These are phyloP conservation scores for Microplitis deprimator DNA, from an alignment of 2,888 invertebrate species.

Conservation along the genomic window DNA sequence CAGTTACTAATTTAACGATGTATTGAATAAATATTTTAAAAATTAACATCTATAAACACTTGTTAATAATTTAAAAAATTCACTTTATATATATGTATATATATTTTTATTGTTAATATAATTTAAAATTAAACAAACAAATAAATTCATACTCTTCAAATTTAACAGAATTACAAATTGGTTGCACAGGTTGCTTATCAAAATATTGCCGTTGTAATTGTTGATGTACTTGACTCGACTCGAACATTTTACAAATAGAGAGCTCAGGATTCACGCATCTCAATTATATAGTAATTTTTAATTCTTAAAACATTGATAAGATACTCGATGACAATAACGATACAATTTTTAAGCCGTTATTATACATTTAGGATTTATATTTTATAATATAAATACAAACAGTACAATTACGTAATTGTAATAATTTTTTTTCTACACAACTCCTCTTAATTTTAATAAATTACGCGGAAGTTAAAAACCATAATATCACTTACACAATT, in stretches of 20 bases:
- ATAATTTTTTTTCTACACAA: background rate
- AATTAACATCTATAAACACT: no score
- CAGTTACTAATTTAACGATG: no score
- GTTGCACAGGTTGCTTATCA: slow-evolving; percentile 47
- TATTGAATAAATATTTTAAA: no score
- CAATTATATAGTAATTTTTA: slow-evolving; percentile 60
- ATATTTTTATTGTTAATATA: no score
- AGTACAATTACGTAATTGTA: slow-evolving; percentile 5
- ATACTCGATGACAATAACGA: slow-evolving; percentile 18
- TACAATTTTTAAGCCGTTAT: slow-evolving; percentile 32
- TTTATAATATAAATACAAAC: slow-evolving; percentile 25
- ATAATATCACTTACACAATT: no score
- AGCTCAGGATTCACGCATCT: slow-evolving; percentile 50
- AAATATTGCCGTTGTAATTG: slow-evolving; percentile 52
- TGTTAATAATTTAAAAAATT: no score
- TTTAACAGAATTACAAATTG: slow-evolving; percentile 52
- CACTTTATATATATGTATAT: no score
- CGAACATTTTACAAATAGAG: slow-evolving; percentile 64
- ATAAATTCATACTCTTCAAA: slow-evolving; percentile 59
- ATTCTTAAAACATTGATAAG: slow-evolving; percentile 43
- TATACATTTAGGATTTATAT: slow-evolving; percentile 2
- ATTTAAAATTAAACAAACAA: background rate
- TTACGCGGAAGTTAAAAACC: no score
- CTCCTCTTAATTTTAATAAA: no score
- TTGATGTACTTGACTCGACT: slow-evolving; percentile 60